Percentiles rank a stretch among this genome's conserved stretches.
Evolutionary conservation across 2,113 vertebrate species (phyloP).

Genomic region (Morone saxatilis): DNA sequence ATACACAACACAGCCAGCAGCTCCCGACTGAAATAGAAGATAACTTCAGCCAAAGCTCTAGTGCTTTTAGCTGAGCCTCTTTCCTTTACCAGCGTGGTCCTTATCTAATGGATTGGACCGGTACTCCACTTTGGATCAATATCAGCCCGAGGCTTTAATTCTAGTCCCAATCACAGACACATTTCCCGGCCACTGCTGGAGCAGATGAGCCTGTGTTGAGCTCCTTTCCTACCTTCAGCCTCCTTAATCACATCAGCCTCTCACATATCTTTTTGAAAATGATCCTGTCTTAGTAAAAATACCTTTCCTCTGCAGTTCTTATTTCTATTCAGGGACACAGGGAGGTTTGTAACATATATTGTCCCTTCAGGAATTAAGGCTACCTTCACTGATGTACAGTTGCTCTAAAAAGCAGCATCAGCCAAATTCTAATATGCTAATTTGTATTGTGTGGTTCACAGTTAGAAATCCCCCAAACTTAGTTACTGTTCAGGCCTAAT

Average conservation of each 20-base stretch:
- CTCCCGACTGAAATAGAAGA: not conserved
- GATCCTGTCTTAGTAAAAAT: conserved; percentile 35
- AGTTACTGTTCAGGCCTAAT: conserved; percentile 38
- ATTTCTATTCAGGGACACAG: conserved; percentile 38
- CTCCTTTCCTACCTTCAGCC: conserved; percentile 21
- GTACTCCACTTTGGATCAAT: conserved; percentile 57
- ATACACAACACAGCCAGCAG: not conserved
- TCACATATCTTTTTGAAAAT: conserved; percentile 44
- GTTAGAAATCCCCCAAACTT: conserved; percentile 33
- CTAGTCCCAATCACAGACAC: conserved; percentile 37
- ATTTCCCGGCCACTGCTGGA: conserved; percentile 44
- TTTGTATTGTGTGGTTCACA: conserved; percentile 36
- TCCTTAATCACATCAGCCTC: conserved; percentile 39
- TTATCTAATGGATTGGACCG: conserved; percentile 50
- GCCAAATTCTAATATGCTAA: conserved; percentile 28
- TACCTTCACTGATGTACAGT: conserved; percentile 5
- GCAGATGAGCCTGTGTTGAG: conserved; percentile 46
- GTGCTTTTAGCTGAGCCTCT: conserved; percentile 20
- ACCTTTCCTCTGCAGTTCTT: conserved; percentile 6
- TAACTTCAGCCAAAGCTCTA: conserved; percentile 6
- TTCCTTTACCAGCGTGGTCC: conserved; percentile 19
- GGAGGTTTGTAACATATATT: conserved; percentile 3
- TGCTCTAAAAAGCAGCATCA: conserved; percentile 46
- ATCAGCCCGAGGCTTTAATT: conserved; percentile 60
- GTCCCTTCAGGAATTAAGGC: conserved; percentile 15